Evolutionary conservation across 2,888 invertebrate genomes (phyloP).

Genomic region (Nemoura dubitans): DNA sequence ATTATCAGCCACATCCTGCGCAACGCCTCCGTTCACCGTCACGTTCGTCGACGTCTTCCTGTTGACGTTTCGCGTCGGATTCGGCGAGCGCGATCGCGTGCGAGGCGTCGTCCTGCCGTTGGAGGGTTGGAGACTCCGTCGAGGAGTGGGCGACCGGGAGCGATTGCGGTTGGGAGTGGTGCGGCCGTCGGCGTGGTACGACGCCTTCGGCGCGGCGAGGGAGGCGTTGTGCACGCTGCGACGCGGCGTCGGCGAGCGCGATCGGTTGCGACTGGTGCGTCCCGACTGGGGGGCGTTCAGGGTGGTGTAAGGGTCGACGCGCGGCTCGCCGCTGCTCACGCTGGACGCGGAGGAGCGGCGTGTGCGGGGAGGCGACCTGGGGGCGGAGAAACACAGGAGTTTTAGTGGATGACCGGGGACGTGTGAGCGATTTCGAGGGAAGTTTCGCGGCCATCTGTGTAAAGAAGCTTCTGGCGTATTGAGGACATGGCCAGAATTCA

Average conservation of each 20-base stretch:
- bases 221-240: conserved; percentile 59
- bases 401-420: no score
- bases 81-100: conserved; percentile 54
- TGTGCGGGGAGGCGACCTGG: conserved; percentile 64
- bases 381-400: conserved; percentile 21
- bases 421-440: no score
- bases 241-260: conserved; percentile 56
- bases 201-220: conserved; percentile 54
- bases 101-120: neutral
- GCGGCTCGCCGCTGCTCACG: conserved; percentile 59
- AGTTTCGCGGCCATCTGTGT: no score
- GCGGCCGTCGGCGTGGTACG: conserved; percentile 60
- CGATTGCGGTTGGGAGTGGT: conserved; percentile 61
- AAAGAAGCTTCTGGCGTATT: no score
- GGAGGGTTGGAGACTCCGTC: conserved; percentile 48
- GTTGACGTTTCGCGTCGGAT: conserved; percentile 59
- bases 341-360: conserved; percentile 64
- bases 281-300: conserved; percentile 50
- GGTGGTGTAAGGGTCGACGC: conserved; percentile 52
- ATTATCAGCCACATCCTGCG: conserved; percentile 46
- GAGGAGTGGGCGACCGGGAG: conserved; percentile 65
- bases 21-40: neutral
- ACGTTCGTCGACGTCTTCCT: conserved; percentile 29
- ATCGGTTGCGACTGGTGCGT: conserved; percentile 55
- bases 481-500: no score